These are phyloP conservation scores for Neuroscelio doddi DNA, from an alignment of 2,888 invertebrate genomes.

Conservation along the genomic window DNA sequence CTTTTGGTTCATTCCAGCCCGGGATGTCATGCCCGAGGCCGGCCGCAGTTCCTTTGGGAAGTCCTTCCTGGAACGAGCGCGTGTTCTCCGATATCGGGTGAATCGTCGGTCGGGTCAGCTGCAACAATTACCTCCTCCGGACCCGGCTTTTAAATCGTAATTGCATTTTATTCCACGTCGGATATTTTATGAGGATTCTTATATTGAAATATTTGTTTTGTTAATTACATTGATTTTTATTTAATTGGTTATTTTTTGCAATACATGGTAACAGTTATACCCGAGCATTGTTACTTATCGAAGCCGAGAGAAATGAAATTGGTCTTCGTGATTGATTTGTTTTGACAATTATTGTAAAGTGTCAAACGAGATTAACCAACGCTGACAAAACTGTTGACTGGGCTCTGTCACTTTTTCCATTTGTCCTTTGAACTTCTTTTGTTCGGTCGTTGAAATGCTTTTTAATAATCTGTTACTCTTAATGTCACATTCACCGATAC, in stretches of 20 bases:
- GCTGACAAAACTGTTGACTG: background rate
- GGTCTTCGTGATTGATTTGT: background rate
- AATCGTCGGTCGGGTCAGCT: background rate
- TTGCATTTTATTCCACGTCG: no score
- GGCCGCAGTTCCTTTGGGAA: slow-evolving; percentile 64
- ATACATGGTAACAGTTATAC: no score
- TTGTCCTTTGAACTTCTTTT: background rate
- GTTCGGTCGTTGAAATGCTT: no score
- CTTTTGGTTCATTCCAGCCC: slow-evolving; percentile 61
- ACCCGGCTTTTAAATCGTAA: slow-evolving; percentile 2
- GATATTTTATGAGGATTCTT: no score
- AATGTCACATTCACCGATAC: no score
- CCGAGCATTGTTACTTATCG: no score
- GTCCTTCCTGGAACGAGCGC: slow-evolving; percentile 72
- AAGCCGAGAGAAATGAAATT: no score
- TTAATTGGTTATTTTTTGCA: no score
- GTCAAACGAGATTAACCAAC: background rate
- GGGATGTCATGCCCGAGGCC: slow-evolving; percentile 69
- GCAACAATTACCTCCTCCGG: background rate
- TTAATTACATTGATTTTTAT: no score
- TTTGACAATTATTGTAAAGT: background rate
- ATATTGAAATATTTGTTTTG: no score
- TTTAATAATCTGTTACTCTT: no score
- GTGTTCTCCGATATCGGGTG: slow-evolving; percentile 69
- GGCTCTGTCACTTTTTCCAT: background rate